Evolutionary conservation across 2,888 invertebrate species (phyloP).

Genomic region (Latheticus oryzae): DNA sequence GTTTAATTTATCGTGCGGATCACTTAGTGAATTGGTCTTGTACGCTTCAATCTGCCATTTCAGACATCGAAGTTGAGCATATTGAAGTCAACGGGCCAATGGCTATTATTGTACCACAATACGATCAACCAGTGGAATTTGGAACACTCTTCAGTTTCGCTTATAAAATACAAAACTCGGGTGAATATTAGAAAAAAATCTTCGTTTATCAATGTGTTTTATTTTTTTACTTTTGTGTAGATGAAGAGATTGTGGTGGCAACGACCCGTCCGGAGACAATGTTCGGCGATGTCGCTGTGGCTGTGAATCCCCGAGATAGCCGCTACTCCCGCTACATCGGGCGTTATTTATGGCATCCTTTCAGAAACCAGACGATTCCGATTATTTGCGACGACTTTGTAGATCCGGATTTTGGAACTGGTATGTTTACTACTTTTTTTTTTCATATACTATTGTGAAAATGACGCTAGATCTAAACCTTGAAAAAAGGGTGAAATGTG

Average conservation of each 20-base stretch:
- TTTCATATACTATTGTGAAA: constrained; percentile 1
- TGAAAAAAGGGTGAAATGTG: constrained; percentile 1
- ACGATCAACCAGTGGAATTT: constrained; percentile 86
- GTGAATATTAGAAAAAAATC: no score
- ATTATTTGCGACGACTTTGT: constrained; percentile 95
- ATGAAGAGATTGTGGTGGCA: constrained; percentile 90
- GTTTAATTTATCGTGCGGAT: constrained; percentile 86
- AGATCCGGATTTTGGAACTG: constrained; percentile 95
- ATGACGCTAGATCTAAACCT: background rate
- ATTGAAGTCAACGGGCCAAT: constrained; percentile 88
- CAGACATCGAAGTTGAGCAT: constrained; percentile 99
- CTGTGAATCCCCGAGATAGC: constrained; percentile 93
- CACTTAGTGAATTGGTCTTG: constrained; percentile 99
- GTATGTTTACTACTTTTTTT: constrained; percentile 68
- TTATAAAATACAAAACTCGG: constrained; percentile 79
- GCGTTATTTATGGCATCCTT: constrained; percentile 87
- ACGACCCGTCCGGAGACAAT: constrained; percentile 99
- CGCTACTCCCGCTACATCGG: constrained; percentile 83
- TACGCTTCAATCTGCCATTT: constrained; percentile 94
- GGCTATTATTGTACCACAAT: constrained; percentile 89
- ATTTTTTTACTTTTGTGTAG: no score
- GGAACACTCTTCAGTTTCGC: constrained; percentile 94
- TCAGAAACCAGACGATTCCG: constrained; percentile 84
- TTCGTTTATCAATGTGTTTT: no score
- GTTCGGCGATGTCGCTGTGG: constrained; percentile 96